phyloP scores from a whole-genome alignment of 1,140 invertebrate genomes.

The Drosophila lacertosa region DNA sequence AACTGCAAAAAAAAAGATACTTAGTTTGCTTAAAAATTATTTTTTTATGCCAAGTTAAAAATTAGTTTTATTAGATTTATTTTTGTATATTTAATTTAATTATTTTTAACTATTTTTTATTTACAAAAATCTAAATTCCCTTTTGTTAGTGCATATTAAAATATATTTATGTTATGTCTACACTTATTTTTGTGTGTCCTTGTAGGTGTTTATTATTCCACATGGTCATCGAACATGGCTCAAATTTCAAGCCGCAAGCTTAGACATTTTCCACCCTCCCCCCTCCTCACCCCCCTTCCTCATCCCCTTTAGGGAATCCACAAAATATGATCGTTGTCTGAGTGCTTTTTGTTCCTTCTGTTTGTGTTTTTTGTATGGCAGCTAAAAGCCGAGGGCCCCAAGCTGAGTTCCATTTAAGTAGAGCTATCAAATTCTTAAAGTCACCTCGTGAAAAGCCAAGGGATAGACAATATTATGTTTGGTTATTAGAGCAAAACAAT shows the following conservation, averaged over 20 bases:
- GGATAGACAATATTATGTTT: neutral
- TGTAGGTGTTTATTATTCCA: constrained; percentile 17
- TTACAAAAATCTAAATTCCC: too few relatives aligned
- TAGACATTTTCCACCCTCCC: neutral
- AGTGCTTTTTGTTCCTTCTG: constrained; percentile 33
- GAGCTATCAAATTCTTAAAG: constrained; percentile 19
- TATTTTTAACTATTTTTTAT: too few relatives aligned
- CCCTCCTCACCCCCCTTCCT: neutral
- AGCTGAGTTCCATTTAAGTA: constrained; percentile 1
- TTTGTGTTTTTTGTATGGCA: neutral
- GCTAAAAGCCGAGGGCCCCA: neutral
- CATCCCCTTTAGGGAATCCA: too few relatives aligned
- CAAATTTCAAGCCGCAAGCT: constrained; percentile 40
- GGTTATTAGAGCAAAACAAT: constrained; percentile 19
- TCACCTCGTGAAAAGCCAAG: neutral
- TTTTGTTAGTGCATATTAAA: neutral
- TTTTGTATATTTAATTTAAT: too few relatives aligned
- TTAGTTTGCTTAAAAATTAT: too few relatives aligned
- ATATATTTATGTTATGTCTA: neutral
- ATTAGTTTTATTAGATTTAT: too few relatives aligned
- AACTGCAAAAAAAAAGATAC: too few relatives aligned
- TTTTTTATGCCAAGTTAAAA: too few relatives aligned
- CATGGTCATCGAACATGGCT: constrained; percentile 39
- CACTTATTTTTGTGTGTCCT: constrained; percentile 5
- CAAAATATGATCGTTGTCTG: constrained; percentile 33